Base-by-base conservation (phyloP, 2,888 invertebrate genomes). In the Polyommatus iphigenia region DNA sequence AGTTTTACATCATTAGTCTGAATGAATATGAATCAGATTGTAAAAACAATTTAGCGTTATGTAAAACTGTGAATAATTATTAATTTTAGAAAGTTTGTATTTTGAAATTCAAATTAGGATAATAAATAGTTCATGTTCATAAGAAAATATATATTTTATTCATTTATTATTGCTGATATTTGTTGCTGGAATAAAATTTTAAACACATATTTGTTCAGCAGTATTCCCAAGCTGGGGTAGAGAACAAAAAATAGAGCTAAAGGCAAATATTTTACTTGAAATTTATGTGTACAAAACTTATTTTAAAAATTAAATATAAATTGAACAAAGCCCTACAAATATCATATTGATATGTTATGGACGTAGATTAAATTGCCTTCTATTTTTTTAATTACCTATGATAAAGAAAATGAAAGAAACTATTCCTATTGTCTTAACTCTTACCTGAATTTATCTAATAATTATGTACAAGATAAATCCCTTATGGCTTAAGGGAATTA, bases 71-170 rank as follows among this genome's bases (percentile, higher is more conserved):
- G 29, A 67, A 15, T 54, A 5, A 67, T 67, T 67, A 67, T 67
- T 15, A 67, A 32, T 67, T 67, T 67, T 67, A 67, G 67, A 67
- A 67, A 67, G 67, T 67, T 29, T 67, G 18, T 67, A 32, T 32
- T 67, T 67, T 67, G 6, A 67, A 67, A 67, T 67, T 67, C 29
- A 67, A 15, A 67, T 67, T 29, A 6, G 5, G 67, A 67, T 29
- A 29, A 67, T 29, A 29, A 29, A 67, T 15, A 29, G 2, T 67
- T 67, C 24, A 20, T 3, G 24, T 10, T 18, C 5, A 59, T 67
- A 67, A 29, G 29, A 67, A 10, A 29, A 18, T 32, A 13, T 62
- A 20, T 13, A 62, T 62, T 8, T 67, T 29, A 67, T 67, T 67
- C 29, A 32, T 67, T 67, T n/a, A 50, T 32, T 32, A 29, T 67